Conservation (phyloP, 2,113 vertebrate species). For the Rhinichthys klamathensis region DNA sequence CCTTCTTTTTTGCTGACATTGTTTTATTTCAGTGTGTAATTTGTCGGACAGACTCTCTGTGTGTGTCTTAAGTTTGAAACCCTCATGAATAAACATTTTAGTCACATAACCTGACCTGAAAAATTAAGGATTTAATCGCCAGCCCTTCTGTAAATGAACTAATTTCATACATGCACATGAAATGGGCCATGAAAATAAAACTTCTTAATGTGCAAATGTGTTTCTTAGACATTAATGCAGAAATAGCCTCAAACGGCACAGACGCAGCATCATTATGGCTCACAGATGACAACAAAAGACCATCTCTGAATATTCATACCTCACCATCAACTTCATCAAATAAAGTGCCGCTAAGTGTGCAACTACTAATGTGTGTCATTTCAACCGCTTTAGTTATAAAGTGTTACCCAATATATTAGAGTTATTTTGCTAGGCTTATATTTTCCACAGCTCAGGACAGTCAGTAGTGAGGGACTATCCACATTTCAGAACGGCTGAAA, state of each 20-base stretch:
- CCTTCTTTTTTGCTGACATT: neutral
- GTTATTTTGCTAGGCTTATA: neutral
- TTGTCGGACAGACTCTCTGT: neutral
- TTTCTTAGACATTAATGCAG: constrained; percentile 24
- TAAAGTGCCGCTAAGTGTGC: neutral
- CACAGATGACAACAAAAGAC: constrained; percentile 24
- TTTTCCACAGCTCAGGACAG: neutral
- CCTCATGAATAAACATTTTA: constrained; percentile 24
- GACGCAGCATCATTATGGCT: neutral
- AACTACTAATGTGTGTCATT: neutral
- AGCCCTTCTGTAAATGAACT: constrained; percentile 4
- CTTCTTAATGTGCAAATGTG: constrained; percentile 36
- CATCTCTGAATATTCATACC: constrained; percentile 28
- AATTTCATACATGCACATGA: constrained; percentile 21
- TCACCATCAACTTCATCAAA: constrained; percentile 7
- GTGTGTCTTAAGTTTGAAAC: neutral
- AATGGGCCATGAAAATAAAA: constrained; percentile 21
- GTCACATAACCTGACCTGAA: neutral
- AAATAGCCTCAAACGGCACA: constrained; percentile 22
- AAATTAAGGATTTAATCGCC: neutral
- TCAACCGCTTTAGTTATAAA: neutral
- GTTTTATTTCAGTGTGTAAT: neutral
- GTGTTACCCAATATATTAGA: neutral
- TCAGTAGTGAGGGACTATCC: neutral
- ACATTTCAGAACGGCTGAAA: neutral